Base-by-base conservation (phyloP, 1,140 invertebrate genomes). In the Apis dorsata region DNA sequence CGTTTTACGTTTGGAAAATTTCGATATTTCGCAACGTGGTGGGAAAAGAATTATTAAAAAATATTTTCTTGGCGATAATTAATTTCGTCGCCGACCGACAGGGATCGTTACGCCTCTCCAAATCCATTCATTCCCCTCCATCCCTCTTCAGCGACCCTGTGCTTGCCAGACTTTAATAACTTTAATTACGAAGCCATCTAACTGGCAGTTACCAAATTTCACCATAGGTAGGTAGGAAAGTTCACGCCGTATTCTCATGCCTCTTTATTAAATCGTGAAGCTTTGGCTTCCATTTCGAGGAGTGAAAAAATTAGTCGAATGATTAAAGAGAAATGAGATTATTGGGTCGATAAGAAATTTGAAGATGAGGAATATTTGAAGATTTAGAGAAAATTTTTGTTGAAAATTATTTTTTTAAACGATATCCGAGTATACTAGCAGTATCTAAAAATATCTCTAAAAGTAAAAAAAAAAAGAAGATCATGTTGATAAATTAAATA, bases 181-280 rank as follows among this genome's bases (percentile, higher is more conserved):
- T 81, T 81, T 81, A 81, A 81, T 81, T 75, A 66, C 70, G 34
- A 68, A 66, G 71, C 53, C 71, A 34, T 60, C 70, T 65, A 57
- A 81, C 79, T 28, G 28, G 19, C 70, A 60, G 3, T 12, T 53
- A 24, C 21, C 17, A 53, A 81, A 81, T 81, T 75, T 75, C 71
- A 75, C 71, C 1, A 17, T 44, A 44, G 34, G 9, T 4, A 19
- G 19, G 15, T 19, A 44, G 19, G 21, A 59, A 74, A 81, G 70
- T 75, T 74, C 60, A 12, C 19, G 66, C 5, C 19, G 15, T 55
- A n/a, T 63, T 10, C 44, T 28, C 17, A 13, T 49, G 69, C 28
- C 28, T n/a, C 51, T 34, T 75, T 81, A 75, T 81, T 81, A 75
- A 81, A 73, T 75, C 71, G 62, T 9, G n/a, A 15, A 74, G 75